phyloP scores from a whole-genome alignment of 2,113 vertebrate genomes.

The Hyperopisus bebe region DNA sequence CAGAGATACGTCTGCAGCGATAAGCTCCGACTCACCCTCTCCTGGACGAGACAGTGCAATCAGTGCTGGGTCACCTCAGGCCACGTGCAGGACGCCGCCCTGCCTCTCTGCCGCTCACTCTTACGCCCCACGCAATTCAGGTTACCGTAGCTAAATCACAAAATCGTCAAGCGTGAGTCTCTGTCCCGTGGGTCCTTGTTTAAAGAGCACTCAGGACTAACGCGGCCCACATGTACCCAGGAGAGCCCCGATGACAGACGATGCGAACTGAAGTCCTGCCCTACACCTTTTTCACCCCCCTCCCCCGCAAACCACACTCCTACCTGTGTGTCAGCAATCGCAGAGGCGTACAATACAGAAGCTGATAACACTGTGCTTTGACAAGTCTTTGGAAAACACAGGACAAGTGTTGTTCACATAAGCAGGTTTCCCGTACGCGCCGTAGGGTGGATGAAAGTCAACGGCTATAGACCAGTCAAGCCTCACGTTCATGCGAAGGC shows the following conservation, averaged over 20 bases:
- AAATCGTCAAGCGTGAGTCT: background rate
- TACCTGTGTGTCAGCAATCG: background rate
- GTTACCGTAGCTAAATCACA: background rate
- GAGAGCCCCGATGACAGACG: slow-evolving; percentile 41
- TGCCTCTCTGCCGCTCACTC: background rate
- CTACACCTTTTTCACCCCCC: slow-evolving; percentile 21
- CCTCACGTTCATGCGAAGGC: background rate
- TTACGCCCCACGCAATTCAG: background rate
- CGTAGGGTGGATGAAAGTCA: background rate
- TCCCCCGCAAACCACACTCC: slow-evolving; percentile 29
- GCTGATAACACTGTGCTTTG: slow-evolving; percentile 29
- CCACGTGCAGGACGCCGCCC: background rate
- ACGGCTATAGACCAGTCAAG: background rate
- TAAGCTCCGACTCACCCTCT: background rate
- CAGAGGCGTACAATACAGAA: background rate
- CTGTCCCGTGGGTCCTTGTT: background rate
- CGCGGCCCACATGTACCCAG: slow-evolving; percentile 33
- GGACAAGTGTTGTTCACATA: background rate
- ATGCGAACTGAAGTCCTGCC: slow-evolving; percentile 35
- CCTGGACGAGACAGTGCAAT: background rate
- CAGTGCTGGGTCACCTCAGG: background rate
- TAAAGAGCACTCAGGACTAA: slow-evolving; percentile 16
- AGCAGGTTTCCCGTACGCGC: background rate
- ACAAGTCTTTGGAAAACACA: slow-evolving; percentile 32
- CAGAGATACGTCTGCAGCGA: background rate